Evolutionary conservation across 2,888 invertebrate genomes (phyloP), one percentile per base, ranked within the genome.

Genomic region (Diarsia mendica): DNA sequence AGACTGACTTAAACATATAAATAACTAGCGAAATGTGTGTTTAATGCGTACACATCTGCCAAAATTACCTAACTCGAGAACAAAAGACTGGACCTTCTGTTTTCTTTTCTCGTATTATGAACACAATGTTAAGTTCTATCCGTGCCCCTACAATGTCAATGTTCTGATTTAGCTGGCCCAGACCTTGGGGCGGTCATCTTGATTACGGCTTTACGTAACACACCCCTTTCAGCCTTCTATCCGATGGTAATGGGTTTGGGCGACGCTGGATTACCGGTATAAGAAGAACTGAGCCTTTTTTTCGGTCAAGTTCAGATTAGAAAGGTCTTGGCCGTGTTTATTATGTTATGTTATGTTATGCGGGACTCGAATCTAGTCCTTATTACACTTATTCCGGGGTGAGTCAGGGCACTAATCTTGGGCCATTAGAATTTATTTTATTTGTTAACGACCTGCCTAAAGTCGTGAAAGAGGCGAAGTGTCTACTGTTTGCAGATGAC

Each of bases 101-200:
- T n/a, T 72, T 11, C 67, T 11, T 48, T n/a, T 11, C 65, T 23
- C 10, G 65, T 55, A 53, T 67, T 49, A 63, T 71, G 76, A 60
- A 44, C 63, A 61, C 89, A 90, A 90, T 89, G 90, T 89, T 89
- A 89, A 89, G 88, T 82, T 84, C 80, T 67, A 65, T 69, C 20
- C 80, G 82, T 79, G 81, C 80, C 82, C 82, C 77, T 64, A 51
- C 91, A 89, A 90, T 88, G 92, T 89, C 91, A 90, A 90, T 81
- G 90, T 78, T 86, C 82, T 61, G 70, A 80, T 69, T 78, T 64
- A 75, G 75, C 73, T 75, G 77, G 66, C 79, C 79, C 18, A 80
- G 77, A 77, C 87, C 89, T 87, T 84, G 82, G 73, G 11, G 64
- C 77, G 77, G 75, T 67, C 79, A 87, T 85, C 87, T 85, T 83